A percentile compares a stretch with the other conserved stretches of the same genome.
Conservation (phyloP, 2,797 vertebrate species). For the Anguilla anguilla region DNA sequence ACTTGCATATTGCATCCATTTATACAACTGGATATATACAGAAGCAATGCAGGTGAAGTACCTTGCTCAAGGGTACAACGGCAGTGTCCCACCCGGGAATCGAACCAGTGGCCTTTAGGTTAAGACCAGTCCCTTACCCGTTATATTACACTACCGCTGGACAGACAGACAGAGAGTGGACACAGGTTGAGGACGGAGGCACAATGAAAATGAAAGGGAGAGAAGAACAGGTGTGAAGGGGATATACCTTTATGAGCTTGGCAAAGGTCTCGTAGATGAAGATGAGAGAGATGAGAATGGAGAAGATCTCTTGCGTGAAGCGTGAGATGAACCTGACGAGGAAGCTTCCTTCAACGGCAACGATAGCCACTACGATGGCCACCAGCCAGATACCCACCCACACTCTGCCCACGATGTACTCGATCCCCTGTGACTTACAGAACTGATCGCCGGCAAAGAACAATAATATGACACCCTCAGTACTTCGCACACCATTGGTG, state of each 20-base stretch:
- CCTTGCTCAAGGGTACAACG: no score
- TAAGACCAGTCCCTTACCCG: no score
- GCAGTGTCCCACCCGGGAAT: no score
- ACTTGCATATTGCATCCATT: no score
- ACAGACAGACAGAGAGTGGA: constrained; percentile 4
- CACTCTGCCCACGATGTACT: constrained; percentile 91
- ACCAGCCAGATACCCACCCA: constrained; percentile 96
- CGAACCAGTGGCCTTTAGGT: no score
- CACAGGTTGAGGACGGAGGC: neutral
- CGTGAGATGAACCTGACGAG: constrained; percentile 94
- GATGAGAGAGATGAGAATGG: constrained; percentile 98
- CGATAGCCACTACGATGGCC: constrained; percentile 84
- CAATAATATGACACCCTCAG: constrained; percentile 7
- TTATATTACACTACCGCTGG: neutral
- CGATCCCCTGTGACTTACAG: constrained; percentile 72
- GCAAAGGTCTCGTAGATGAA: constrained; percentile 96
- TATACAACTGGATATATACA: no score
- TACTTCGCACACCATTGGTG: constrained; percentile 6
- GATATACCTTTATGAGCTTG: constrained; percentile 84
- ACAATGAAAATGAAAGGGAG: neutral
- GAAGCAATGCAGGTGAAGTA: no score
- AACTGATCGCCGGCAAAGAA: constrained; percentile 72
- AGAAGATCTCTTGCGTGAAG: constrained; percentile 98
- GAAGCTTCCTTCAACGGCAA: constrained; percentile 92
- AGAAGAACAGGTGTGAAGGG: neutral